These are phyloP conservation scores for Cristatella mucedo DNA, from an alignment of 2,888 invertebrate species.

Conservation along the genomic window DNA sequence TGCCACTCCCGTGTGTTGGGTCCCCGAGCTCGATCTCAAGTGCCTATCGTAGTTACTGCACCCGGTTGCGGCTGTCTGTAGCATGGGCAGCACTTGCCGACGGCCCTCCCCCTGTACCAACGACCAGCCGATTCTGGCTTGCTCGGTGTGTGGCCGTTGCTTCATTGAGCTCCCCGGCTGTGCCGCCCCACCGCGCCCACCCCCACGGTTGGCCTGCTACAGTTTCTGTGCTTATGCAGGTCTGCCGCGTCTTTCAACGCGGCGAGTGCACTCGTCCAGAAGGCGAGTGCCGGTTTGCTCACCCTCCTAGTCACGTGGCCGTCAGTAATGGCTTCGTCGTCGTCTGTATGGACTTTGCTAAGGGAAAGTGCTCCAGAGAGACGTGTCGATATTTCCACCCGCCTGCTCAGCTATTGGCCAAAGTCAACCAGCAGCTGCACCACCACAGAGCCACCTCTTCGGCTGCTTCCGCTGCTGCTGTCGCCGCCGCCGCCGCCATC, in stretches of 20 bases:
- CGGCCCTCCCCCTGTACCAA: no score
- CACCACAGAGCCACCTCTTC: neutral
- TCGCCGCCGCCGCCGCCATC: neutral
- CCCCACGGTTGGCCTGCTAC: no score
- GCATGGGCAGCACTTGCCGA: no score
- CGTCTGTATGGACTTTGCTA: conserved; percentile 97
- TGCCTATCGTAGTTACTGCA: no score
- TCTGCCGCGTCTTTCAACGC: conserved; percentile 90
- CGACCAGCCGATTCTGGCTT: no score
- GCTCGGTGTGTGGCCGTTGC: no score
- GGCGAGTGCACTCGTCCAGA: conserved; percentile 94
- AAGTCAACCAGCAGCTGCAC: conserved; percentile 52
- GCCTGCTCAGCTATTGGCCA: conserved; percentile 80
- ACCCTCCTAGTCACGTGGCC: conserved; percentile 82
- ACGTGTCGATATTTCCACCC: conserved; percentile 99
- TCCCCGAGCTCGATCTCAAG: no score
- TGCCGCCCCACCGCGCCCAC: no score
- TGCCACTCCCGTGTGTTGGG: no score
- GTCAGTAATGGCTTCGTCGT: conserved; percentile 94
- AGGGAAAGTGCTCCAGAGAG: conserved; percentile 73
- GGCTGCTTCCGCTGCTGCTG: neutral
- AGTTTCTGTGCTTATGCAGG: conserved; percentile 31
- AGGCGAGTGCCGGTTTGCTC: conserved; percentile 96
- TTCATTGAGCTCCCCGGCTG: no score
- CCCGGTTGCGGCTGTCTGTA: no score